Conservation (phyloP, 2,113 vertebrate species). For the Hyperopisus bebe region DNA sequence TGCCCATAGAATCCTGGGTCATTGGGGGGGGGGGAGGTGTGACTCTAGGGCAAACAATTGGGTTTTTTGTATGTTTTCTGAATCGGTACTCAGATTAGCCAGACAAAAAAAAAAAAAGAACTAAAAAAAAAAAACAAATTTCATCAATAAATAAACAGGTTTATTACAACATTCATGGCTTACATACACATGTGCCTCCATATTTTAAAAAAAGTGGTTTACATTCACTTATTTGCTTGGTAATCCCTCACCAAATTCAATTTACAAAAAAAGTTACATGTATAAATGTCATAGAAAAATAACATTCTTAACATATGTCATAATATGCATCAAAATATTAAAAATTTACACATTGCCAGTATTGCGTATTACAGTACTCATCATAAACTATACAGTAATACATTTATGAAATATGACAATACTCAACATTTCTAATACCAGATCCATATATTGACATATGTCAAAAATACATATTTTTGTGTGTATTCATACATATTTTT, state of each 20-base stretch:
- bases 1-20: background rate
- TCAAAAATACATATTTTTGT: constrained; percentile 29
- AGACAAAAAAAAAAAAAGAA: background rate
- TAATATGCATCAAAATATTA: constrained; percentile 36
- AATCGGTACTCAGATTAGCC: background rate
- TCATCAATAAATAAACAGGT: constrained; percentile 55
- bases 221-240: constrained; percentile 25
- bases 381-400: constrained; percentile 8
- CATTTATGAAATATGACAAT: constrained; percentile 18
- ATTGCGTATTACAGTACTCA: constrained; percentile 2
- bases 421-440: constrained; percentile 34
- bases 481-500: constrained; percentile 21
- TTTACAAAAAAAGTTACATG: constrained; percentile 47
- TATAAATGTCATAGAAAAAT: constrained; percentile 37
- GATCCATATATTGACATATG: constrained; percentile 39
- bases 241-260: constrained; percentile 30
- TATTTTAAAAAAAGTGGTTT: constrained; percentile 33
- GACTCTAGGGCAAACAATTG: background rate
- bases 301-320: constrained; percentile 28
- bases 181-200: constrained; percentile 66
- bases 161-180: constrained; percentile 65
- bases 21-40: background rate
- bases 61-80: background rate
- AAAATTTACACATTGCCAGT: constrained; percentile 23
- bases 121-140: background rate